These are phyloP conservation scores for Protosalanx chinensis DNA, from an alignment of 2,797 vertebrate genomes.

Conservation along the genomic window DNA sequence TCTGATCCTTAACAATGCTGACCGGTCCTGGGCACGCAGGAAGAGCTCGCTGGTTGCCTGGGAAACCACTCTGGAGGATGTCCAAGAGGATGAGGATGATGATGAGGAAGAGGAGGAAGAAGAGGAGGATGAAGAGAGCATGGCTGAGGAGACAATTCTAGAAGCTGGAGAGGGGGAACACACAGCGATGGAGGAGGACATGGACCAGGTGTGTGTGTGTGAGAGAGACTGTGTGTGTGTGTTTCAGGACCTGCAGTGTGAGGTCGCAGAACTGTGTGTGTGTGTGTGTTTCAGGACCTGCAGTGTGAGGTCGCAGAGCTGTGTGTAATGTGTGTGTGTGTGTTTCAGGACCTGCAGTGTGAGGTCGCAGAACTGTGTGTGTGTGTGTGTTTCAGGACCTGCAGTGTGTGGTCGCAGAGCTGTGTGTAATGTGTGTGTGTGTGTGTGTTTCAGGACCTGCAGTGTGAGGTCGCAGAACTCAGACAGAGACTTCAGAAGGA, in stretches of 20 bases:
- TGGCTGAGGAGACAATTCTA: conserved; percentile 35
- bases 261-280: background rate
- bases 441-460: no score
- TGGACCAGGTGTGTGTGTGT: conserved; percentile 31
- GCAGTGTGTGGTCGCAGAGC: no score
- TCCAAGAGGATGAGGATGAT: conserved; percentile 72
- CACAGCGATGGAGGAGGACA: conserved; percentile 54
- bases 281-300: conserved; percentile 58
- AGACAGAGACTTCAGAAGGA: conserved; percentile 68
- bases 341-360: no score
- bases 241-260: background rate
- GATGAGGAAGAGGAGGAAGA: conserved; percentile 38
- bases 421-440: no score
- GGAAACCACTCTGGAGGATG: conserved; percentile 85
- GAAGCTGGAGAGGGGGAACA: conserved; percentile 49
- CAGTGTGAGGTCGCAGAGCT: conserved; percentile 68
- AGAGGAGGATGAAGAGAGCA: conserved; percentile 53
- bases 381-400: no score
- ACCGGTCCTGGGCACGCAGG: conserved; percentile 57
- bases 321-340: no score
- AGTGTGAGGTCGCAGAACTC: conserved; percentile 53
- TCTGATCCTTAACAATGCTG: conserved; percentile 67
- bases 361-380: no score
- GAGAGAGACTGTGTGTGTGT: background rate
- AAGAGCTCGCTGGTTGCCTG: conserved; percentile 79